A percentile compares a stretch with the other conserved stretches of the same genome.
Evolutionary conservation across 1,140 invertebrate species (phyloP).

Genomic region (Formica exsecta): DNA sequence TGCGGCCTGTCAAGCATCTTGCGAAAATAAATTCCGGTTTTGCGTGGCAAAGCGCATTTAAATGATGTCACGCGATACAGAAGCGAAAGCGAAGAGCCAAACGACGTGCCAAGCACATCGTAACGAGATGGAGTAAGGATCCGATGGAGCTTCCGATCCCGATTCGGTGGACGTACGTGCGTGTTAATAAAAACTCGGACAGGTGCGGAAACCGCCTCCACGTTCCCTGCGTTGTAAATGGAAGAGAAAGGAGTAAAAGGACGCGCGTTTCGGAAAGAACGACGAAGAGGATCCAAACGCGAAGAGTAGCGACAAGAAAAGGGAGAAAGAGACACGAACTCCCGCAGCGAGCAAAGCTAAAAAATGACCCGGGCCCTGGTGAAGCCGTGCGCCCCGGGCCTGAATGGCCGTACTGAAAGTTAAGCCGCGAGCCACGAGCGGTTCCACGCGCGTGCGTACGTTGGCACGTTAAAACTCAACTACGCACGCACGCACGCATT

Average conservation of each 20-base stretch:
- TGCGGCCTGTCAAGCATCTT: not conserved
- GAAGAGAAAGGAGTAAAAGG: not conserved
- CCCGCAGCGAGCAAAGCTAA: slow-evolving; percentile 77
- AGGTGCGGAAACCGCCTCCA: slow-evolving; percentile 63
- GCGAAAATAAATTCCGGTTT: not conserved
- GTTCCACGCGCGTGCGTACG: slow-evolving; percentile 65
- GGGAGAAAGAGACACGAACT: slow-evolving; percentile 58
- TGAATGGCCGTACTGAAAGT: slow-evolving; percentile 76
- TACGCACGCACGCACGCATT: slow-evolving; percentile 30
- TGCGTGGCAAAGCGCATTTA: not conserved
- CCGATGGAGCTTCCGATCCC: slow-evolving; percentile 36
- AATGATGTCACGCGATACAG: slow-evolving; percentile 35
- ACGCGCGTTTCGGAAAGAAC: not conserved
- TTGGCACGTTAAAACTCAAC: slow-evolving; percentile 61
- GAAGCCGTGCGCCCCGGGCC: slow-evolving; percentile 61
- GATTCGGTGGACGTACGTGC: slow-evolving; percentile 18
- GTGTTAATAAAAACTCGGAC: slow-evolving; percentile 51
- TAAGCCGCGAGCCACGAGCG: slow-evolving; percentile 58
- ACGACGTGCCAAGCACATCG: slow-evolving; percentile 15
- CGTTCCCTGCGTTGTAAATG: slow-evolving; percentile 22
- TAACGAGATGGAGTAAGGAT: slow-evolving; percentile 23
- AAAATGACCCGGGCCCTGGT: slow-evolving; percentile 74
- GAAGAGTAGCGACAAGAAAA: slow-evolving; percentile 29
- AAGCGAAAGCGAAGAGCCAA: not conserved
- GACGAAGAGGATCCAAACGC: not conserved